Evolutionary conservation across 2,797 vertebrate genomes (phyloP), one percentile per base, ranked within the genome.

Genomic region (Myiotriccus ornatus): DNA sequence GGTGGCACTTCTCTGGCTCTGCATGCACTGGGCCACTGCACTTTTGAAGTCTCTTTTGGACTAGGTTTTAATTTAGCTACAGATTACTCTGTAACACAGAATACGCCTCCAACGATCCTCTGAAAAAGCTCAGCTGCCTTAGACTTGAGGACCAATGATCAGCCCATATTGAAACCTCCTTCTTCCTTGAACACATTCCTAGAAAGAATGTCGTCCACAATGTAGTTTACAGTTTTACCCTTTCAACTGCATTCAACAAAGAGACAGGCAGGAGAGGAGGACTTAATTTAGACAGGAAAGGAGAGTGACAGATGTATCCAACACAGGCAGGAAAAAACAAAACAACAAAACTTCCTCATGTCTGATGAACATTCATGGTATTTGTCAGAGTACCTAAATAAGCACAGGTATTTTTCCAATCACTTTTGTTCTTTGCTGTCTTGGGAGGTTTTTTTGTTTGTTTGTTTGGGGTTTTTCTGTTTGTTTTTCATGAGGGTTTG

Each of bases 261-360:
- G 39, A 80, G 8, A 69, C 22, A 65, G n/a, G 10, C 18, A 35
- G 65, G 28, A 60, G 37, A 82, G 32, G 2, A 82, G 8, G 21
- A 46, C 71, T 22, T 43, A 10, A 21, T 75, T 84, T 59, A 46
- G 63, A 57, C 23, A 69, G 70, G 21, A 79, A 65, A 76, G 17
- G 13, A 64, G 63, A 1, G 24, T 32, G 37, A 63, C 21, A 73
- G 43, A 24, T 50, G 24, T 44, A 12, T 43, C 12, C 24, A 91
- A 89, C 7, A 57, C 0, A 16, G 20, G 3, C 59, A 5, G 6
- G 2, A 7, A 6, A 5, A 2, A 1, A 46, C n/a, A 6, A 34
- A 30, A 0, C 23, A 65, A 15, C 3, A 83, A 78, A 76, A 17
- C 14, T 67, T 84, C 27, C 12, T 41, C 49, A 37, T 9, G 4